Conservation (phyloP, 2,113 vertebrate species). For the Aldabrachelys gigantea region DNA sequence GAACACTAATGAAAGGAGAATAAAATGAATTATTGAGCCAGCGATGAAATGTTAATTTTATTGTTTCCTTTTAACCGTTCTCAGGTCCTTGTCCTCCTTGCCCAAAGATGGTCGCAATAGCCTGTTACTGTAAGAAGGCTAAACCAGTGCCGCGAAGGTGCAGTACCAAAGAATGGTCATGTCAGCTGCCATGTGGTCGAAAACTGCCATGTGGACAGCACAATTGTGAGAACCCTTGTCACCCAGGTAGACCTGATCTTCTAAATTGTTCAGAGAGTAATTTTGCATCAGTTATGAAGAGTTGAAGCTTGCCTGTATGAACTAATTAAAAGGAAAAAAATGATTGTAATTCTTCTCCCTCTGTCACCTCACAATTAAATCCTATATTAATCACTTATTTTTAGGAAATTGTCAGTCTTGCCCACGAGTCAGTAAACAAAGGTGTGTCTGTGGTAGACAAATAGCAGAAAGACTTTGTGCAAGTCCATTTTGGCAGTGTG, state of each 20-base stretch:
- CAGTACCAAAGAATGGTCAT: conserved; percentile 93
- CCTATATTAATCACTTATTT: conserved; percentile 20
- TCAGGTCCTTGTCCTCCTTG: conserved; percentile 95
- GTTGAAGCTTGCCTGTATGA: fast-evolving
- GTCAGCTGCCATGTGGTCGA: conserved; percentile 82
- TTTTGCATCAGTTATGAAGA: not conserved
- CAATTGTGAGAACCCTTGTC: conserved; percentile 83
- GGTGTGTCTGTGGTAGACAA: conserved; percentile 89
- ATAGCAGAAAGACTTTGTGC: conserved; percentile 88
- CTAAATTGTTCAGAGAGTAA: not conserved
- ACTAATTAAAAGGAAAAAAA: not conserved
- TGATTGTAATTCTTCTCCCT: not conserved
- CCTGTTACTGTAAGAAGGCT: conserved; percentile 91
- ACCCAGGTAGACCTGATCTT: conserved; percentile 78
- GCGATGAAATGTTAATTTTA: not conserved
- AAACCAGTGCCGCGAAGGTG: conserved; percentile 91
- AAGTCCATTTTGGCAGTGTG: conserved; percentile 90
- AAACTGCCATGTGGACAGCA: conserved; percentile 89
- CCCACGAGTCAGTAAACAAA: conserved; percentile 89
- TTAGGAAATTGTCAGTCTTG: conserved; percentile 89
- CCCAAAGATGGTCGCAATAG: conserved; percentile 92
- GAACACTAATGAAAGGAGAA: not conserved
- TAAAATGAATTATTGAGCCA: not conserved
- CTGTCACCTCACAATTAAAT: not conserved
- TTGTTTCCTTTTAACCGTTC: not conserved